Base-by-base conservation (phyloP, 2,113 vertebrate genomes). In the Pungitius pungitius region DNA sequence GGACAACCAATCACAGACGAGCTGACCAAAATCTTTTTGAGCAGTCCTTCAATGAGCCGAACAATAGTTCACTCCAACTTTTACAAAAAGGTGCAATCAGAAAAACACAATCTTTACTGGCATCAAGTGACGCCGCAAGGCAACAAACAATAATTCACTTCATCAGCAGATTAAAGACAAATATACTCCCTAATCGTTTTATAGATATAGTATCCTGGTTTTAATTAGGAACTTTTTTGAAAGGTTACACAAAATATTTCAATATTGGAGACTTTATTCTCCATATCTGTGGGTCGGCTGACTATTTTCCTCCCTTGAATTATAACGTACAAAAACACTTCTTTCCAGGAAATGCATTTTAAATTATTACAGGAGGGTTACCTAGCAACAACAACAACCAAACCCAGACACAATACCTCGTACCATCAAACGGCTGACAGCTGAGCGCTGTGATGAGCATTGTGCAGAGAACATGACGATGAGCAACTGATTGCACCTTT, bases 401-500 rank as follows among this genome's bases (percentile, higher is more conserved):
- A 39, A 33, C 26, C 26, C 2, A 30, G 30, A 22, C 35, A 3
- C 42, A 6, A 15, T 17, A 6, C 17, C 13, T 13, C 5, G 35
- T 54, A 35, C 51, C 22, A 14, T 6, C 1, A n/a, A 7, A 56
- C 37, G 9, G 27, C 18, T 14, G 15, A 24, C 3, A 42, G 40
- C 40, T 42, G 13, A 35, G 33, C 33, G 33, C 5, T 7, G 33
- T 35, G 6, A 1, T 35, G 33, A 35, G 5, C 7, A 35, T 35
- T 35, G 33, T 35, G n/a, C n/a, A n/a, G n/a, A n/a, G n/a, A n/a
- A n/a, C n/a, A n/a, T n/a, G n/a, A n/a, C n/a, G n/a, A n/a, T n/a
- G n/a, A n/a, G n/a, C n/a, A 20, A 51, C 71, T 17, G 65, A 74
- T 8, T 69, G 70, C 66, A 60, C 78, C 66, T 80, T 75, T 64